Evolutionary conservation across 2,888 invertebrate species (phyloP), one percentile per base, ranked within the genome.

Genomic region (Drosophila flavopinicola): DNA sequence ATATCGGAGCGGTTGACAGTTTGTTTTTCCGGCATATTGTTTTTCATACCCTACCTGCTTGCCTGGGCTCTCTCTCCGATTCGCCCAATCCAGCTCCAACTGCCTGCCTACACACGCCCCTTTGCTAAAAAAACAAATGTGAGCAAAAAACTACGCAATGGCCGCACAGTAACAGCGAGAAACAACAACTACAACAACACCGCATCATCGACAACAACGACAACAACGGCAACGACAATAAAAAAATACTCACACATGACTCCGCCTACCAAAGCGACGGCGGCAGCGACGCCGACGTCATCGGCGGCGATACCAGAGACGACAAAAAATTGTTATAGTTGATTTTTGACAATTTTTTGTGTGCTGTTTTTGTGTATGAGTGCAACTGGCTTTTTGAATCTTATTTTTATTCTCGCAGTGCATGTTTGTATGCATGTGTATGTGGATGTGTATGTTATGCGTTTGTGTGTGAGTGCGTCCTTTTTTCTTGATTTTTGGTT

Each of bases 131-230:
- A 84, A 77, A 75, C 82, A 82, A 78, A 72, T 75, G 60, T 51
- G 61, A 59, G 66, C 75, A 79, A 77, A 76, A 79, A 79, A 80
- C 80, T 80, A 80, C 84, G 84, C 80, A 80, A 80, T 84, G 79
- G 79, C 79, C 60, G 72, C 79, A 68, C 76, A 65, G 83, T 67
- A 53, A 73, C 67, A 54, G 24, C 45, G 35, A 41, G 10, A 20
- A 47, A 37, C 37, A 41, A 33, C 38, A 53, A 52, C 66, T 42
- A 58, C 53, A 49, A 15, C 13, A 59, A 11, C 39, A 57, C n/a
- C n/a, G 35, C 41, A 56, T 9, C 35, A 54, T 37, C 42, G 45
- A 5, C 48, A 44, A 38, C 49, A 67, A 13, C 27, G 35, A 6
- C 53, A 59, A 29, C 54, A 56, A 9, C 27, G 33, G 23, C 49